These are phyloP conservation scores for Pseudotriccus pelzelni DNA, from an alignment of 2,797 vertebrate genomes.

Conservation along the genomic window DNA sequence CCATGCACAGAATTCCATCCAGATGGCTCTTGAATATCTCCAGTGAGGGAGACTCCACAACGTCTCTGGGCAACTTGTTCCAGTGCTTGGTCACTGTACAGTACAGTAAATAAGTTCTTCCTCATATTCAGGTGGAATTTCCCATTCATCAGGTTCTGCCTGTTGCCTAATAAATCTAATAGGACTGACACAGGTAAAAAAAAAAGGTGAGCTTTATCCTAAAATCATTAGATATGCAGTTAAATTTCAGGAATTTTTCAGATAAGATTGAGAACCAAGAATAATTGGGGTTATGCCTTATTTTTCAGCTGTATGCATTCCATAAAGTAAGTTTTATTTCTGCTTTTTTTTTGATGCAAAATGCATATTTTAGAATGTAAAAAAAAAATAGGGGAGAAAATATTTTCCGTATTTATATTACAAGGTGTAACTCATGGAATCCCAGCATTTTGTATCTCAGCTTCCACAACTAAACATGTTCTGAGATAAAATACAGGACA, in stretches of 20 bases:
- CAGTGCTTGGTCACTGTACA: too few species aligned
- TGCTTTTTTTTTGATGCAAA: neutral
- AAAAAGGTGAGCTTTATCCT: neutral
- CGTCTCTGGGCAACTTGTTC: neutral
- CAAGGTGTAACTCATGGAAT: neutral
- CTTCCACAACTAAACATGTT: neutral
- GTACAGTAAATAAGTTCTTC: neutral
- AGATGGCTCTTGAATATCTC: neutral
- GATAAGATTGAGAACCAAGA: neutral
- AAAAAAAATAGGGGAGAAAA: neutral
- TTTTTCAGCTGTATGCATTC: neutral
- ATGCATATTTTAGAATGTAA: neutral
- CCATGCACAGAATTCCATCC: neutral
- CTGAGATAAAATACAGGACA: neutral
- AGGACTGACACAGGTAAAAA: neutral
- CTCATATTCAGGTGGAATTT: neutral
- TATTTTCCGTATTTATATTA: neutral
- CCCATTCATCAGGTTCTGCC: neutral
- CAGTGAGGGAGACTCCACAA: too few species aligned
- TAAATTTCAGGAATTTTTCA: neutral
- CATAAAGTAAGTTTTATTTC: neutral
- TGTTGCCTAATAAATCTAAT: neutral
- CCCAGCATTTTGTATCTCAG: neutral
- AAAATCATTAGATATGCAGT: neutral
- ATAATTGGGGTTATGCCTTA: neutral